Evolutionary conservation across 2,888 invertebrate genomes (phyloP).

Genomic region (Cosmorhoe ocellata): DNA sequence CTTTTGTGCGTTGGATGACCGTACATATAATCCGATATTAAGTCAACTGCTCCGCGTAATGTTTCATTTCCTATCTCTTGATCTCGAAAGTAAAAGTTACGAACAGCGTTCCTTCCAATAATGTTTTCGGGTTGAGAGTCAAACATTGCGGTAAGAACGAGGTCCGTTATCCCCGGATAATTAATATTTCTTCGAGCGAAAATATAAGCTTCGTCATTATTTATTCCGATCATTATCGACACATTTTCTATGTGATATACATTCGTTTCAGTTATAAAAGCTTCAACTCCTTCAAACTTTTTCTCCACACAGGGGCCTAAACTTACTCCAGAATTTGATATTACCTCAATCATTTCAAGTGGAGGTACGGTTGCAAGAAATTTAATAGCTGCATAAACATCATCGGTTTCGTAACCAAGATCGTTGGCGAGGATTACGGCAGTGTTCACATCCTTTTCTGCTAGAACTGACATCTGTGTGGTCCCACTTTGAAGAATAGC

Average conservation of each 20-base stretch:
- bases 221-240: constrained; percentile 47
- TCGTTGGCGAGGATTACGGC: constrained; percentile 46
- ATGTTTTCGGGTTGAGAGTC: constrained; percentile 38
- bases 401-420: constrained; percentile 44
- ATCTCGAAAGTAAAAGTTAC: constrained; percentile 57
- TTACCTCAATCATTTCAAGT: constrained; percentile 42
- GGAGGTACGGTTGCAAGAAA: constrained; percentile 46
- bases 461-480: constrained; percentile 33
- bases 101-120: constrained; percentile 35
- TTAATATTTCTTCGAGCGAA: background rate
- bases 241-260: constrained; percentile 29
- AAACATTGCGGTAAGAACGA: constrained; percentile 31
- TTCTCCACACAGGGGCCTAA: constrained; percentile 52
- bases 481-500: constrained; percentile 58
- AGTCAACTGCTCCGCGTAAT: too few relatives aligned
- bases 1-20: background rate
- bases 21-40: too few relatives aligned
- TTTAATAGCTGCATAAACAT: constrained; percentile 43
- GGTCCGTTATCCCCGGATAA: constrained; percentile 3
- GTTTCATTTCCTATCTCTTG: constrained; percentile 32
- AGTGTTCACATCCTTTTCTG: constrained; percentile 36
- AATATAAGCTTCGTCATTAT: constrained; percentile 38
- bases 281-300: constrained; percentile 39
- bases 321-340: constrained; percentile 30
- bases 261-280: constrained; percentile 39